phyloP scores from a whole-genome alignment of 2,113 vertebrate genomes.

The Amphiprion ocellaris region DNA sequence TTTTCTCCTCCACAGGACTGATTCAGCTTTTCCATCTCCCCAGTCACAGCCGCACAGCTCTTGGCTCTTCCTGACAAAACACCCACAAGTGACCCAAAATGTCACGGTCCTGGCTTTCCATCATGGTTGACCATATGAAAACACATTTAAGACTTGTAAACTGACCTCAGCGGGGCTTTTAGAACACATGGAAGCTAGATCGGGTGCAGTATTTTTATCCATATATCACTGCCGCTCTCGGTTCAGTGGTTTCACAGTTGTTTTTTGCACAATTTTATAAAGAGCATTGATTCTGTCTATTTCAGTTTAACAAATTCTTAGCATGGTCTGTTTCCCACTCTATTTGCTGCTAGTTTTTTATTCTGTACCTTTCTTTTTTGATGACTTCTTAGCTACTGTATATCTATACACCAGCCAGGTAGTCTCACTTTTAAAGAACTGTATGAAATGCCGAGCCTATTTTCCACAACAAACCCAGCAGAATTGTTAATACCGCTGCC shows the following conservation, averaged over 20 bases:
- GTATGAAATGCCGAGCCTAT: slow-evolving; percentile 10
- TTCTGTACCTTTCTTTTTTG: slow-evolving; percentile 32
- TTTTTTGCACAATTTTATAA: slow-evolving; percentile 31
- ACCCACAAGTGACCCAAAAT: slow-evolving; percentile 69
- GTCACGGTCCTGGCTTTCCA: slow-evolving; percentile 55
- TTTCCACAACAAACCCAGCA: slow-evolving; percentile 34
- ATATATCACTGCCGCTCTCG: slow-evolving; percentile 18
- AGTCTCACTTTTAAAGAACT: slow-evolving; percentile 13
- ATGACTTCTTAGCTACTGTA: slow-evolving; percentile 43
- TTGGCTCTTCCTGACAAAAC: slow-evolving; percentile 61
- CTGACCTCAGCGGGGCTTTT: slow-evolving; percentile 62
- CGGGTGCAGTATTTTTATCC: slow-evolving; percentile 51
- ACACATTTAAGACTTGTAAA: slow-evolving; percentile 60
- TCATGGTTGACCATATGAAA: slow-evolving; percentile 67
- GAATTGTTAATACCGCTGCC: slow-evolving; percentile 45
- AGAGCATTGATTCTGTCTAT: not conserved
- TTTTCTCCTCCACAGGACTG: slow-evolving; percentile 16
- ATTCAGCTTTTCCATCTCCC: slow-evolving; percentile 71
- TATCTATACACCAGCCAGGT: slow-evolving; percentile 18
- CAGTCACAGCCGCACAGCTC: slow-evolving; percentile 34
- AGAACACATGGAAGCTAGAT: slow-evolving; percentile 55
- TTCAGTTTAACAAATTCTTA: slow-evolving; percentile 5
- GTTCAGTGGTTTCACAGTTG: slow-evolving; percentile 50
- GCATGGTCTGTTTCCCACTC: not conserved
- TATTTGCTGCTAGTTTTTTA: slow-evolving; percentile 23